Evolutionary conservation across 1,140 invertebrate species (phyloP), one percentile per base, ranked within the genome.

Genomic region (Trachymyrmex cornetzi): DNA sequence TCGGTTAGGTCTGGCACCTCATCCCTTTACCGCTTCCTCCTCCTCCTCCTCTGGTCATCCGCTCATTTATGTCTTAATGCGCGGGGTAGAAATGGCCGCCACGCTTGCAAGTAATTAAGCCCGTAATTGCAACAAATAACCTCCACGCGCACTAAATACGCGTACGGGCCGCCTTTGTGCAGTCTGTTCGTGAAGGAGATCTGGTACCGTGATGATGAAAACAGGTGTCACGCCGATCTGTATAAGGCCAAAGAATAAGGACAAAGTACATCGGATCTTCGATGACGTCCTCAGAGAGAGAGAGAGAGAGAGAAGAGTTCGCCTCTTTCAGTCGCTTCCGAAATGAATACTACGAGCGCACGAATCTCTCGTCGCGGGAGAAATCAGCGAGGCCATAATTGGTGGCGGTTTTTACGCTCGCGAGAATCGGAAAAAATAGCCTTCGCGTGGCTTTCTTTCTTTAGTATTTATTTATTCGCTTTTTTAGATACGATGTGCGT

Each of bases 31-130:
- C 16, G 14, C 55, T 55, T 11, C 6, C 16, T 12, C 12, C 53
- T 53, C 6, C 14, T 22, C 14, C 24, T 4, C 6, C 0, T 30
- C 27, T 48, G 53, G n/a, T 53, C 24, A 12, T 22, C 38, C 12
- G 67, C 66, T 61, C 55, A 24, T 50, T 84, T 84, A 34, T 34
- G 38, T 84, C 69, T 84, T 59, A 74, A 84, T 75, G 55, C 80
- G 55, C 55, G 24, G n/a, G 22, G 30, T 19, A 16, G 34, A 38
- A 53, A 27, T 50, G 53, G 80, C 19, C 27, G 69, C 64, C 67
- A 67, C 34, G 67, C 64, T 81, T 22, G 77, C 30, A 27, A 75
- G 86, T 85, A 85, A 87, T 87, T 87, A 87, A 67, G 66, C 63
- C 14, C 30, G 55, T 86, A 88, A 88, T 88, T 63, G 44, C 24